Evolutionary conservation across 2,888 invertebrate genomes (phyloP).

Genomic region (Eilema sororculum): DNA sequence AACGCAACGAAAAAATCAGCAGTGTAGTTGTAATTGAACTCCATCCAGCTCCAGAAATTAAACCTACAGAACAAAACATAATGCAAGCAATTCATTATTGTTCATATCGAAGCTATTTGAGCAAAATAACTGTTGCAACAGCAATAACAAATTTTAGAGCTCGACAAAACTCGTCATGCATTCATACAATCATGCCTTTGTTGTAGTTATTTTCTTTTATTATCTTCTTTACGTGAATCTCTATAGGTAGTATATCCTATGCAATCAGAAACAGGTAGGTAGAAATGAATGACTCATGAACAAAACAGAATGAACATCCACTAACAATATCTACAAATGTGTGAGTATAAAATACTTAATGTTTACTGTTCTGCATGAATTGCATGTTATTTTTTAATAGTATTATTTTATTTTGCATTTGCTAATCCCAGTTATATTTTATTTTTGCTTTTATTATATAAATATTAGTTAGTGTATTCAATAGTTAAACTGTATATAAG

Average conservation of each 20-base stretch:
- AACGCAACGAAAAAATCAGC: neutral
- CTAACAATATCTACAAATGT: conserved; percentile 45
- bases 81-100: no score
- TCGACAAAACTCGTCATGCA: neutral
- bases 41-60: neutral
- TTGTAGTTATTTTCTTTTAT: neutral
- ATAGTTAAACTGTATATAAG: neutral
- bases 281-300: conserved; percentile 27
- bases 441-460: conserved; percentile 33
- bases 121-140: no score
- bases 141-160: neutral
- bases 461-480: conserved; percentile 4
- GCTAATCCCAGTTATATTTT: conserved; percentile 63
- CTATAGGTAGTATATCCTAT: neutral
- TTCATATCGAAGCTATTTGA: no score
- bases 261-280: conserved; percentile 18
- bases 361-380: conserved; percentile 33
- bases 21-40: neutral
- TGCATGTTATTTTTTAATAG: conserved; percentile 22
- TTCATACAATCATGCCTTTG: neutral
- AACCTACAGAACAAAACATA: no score
- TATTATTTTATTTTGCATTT: conserved; percentile 37
- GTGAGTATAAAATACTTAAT: conserved; percentile 39
- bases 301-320: conserved; percentile 42
- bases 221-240: conserved; percentile 13